Conservation (phyloP, 2,113 vertebrate genomes). For the Lycaon pictus region DNA sequence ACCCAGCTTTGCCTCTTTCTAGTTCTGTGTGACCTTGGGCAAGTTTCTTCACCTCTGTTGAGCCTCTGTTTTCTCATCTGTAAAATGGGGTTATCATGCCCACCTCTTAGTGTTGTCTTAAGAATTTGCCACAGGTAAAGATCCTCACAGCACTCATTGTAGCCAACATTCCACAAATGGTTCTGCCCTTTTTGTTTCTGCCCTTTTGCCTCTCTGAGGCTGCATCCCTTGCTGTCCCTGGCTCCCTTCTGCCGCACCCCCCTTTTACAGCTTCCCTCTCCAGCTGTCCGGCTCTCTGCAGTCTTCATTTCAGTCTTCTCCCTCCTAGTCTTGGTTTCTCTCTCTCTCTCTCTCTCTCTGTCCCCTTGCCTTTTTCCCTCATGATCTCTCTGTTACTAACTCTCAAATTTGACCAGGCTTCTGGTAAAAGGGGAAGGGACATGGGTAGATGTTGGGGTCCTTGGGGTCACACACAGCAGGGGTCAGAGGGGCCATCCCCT, state of each 20-base stretch:
- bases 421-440: neutral
- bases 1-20: neutral
- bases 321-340: slow-evolving; percentile 49
- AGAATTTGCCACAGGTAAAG: slow-evolving; percentile 10
- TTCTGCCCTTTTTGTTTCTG: slow-evolving; percentile 1
- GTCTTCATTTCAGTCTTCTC: slow-evolving; percentile 51
- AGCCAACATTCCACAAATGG: slow-evolving; percentile 37
- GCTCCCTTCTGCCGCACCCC: neutral
- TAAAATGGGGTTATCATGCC: slow-evolving; percentile 32
- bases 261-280: neutral
- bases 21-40: slow-evolving; percentile 32
- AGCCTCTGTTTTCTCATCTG: slow-evolving; percentile 30
- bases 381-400: neutral
- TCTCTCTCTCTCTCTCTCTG: neutral
- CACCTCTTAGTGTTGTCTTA: neutral
- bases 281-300: neutral
- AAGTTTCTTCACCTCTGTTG: slow-evolving; percentile 23
- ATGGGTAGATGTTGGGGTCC: neutral
- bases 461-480: neutral
- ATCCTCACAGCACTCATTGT: neutral
- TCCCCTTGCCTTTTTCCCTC: slow-evolving; percentile 19
- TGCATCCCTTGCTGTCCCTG: neutral
- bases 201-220: neutral
- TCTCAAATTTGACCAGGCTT: slow-evolving; percentile 58
- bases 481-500: slow-evolving; percentile 38